Evolutionary conservation across 2,113 vertebrate species (phyloP), one percentile per base, ranked within the genome.

Genomic region (Rana temporaria): DNA sequence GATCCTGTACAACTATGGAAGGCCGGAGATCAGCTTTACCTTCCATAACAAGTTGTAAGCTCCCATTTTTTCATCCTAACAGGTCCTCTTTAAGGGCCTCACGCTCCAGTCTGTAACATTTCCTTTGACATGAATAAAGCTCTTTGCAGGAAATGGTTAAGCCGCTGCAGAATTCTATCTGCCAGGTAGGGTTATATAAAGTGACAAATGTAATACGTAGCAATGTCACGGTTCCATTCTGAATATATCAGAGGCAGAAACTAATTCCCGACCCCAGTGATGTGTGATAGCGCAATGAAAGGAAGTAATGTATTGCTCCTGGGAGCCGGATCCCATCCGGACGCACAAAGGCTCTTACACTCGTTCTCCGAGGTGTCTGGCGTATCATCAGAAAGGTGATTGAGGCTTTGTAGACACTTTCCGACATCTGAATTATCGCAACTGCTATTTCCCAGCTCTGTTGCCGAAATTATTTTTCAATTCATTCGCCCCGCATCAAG

Each of bases 341-440:
- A 15, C 7, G 22, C 42, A 3, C 38, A 15, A 3, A 18, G 11
- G 1, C 57, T 59, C 64, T 68, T 17, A 30, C 78, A 42, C 78
- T 60, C 55, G 17, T 57, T 59, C 66, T 69, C 20, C 4, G 55
- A 79, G 78, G 78, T 69, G 78, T 79, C 66, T 38, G 18, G 30
- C 53, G 5, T 30, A 69, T 79, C 78, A 26, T 60, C 26, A 56
- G 20, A 48, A 62, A 19, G 34, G 52, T 79, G 65, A 79, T 79
- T 79, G 78, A 79, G 42, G 78, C 34, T 22, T 32, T n/a, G 6
- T 32, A 60, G 34, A 20, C 48, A 24, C 55, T 20, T 30, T 57
- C 64, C n/a, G 76, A 79, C 77, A 68, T 79, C 78, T 79, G 78
- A 60, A 79, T 79, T 62, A 79, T n/a, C 19, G 8, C 32, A n/a